A percentile compares a stretch with the other conserved stretches of the same genome.
Conservation (phyloP, 1,140 invertebrate species). For the Luehdorfia chinensis region DNA sequence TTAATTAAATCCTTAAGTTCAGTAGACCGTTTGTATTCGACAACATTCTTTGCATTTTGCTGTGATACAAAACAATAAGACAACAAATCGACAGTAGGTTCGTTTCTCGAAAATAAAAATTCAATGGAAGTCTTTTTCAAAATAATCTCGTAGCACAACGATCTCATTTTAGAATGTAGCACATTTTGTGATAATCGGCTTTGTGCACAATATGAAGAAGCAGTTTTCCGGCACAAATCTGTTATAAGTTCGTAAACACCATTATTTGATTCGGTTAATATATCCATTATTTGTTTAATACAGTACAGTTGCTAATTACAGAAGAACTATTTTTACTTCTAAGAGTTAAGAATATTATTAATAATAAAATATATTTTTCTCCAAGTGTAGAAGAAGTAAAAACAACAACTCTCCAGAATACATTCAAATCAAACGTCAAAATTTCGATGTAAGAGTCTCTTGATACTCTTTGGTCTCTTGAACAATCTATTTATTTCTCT, state of each 20-base stretch:
- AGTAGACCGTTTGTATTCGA: conserved; percentile 48
- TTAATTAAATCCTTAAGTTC: conserved; percentile 51
- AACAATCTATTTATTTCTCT: too few relatives aligned
- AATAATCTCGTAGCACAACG: conserved; percentile 60
- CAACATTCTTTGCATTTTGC: conserved; percentile 48
- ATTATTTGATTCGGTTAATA: conserved; percentile 16
- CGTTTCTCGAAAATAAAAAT: conserved; percentile 23
- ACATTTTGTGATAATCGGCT: conserved; percentile 45
- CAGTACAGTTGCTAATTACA: too few relatives aligned
- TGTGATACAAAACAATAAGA: conserved; percentile 53
- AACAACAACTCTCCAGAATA: too few relatives aligned
- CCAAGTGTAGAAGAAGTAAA: too few relatives aligned
- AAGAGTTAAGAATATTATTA: too few relatives aligned
- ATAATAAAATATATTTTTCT: too few relatives aligned
- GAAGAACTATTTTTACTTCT: too few relatives aligned
- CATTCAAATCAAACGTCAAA: too few relatives aligned
- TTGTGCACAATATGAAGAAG: conserved; percentile 43
- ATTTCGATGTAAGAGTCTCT: too few relatives aligned
- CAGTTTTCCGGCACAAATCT: conserved; percentile 50
- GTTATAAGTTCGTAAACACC: conserved; percentile 61
- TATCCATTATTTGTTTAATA: too few relatives aligned
- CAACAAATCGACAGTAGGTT: conserved; percentile 49
- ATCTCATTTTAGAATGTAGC: conserved; percentile 49
- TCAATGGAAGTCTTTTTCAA: conserved; percentile 43
- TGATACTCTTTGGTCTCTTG: too few relatives aligned